Base-by-base conservation (phyloP, 2,113 vertebrate species). In the Alethe diademata region DNA sequence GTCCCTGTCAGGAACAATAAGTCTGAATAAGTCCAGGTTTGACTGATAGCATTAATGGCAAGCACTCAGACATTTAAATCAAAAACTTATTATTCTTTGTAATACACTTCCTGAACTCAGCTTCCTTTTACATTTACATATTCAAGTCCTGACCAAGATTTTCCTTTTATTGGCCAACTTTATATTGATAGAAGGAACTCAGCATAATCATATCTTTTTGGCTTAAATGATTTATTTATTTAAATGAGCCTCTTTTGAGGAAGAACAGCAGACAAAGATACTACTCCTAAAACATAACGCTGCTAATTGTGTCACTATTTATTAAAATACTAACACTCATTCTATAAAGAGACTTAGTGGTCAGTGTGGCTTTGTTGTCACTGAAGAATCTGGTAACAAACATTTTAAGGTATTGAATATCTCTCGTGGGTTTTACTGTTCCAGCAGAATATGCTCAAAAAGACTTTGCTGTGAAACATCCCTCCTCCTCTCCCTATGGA, bases 21-120 rank as follows among this genome's bases (percentile, higher is more conserved):
- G 24, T 57, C 50, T 66, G 66, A 85, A 87, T 91, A 93, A 96
- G 64, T 94, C 31, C 15, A 47, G 33, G 20, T 91, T 94, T 94
- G 83, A 96, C 38, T 93, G 88, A n/a, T 47, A 86, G 8, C n/a
- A 58, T 54, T 91, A 92, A 74, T 60, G 76, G 35, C 2, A 11
- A 86, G 14, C 22, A 71, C 38, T 95, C 42, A 83, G 78, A 43
- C 19, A 45, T 88, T 96, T 88, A 91, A 94, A 86, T 80, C 48
- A 89, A 94, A 90, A 8, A 3, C n/a, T 73, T 91, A 8, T 48
- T 95, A 67, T 64, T 84, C 38, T 76, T 92, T 76, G 19, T 69
- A 84, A n/a, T 35, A 36, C 9, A 13, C 20, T 85, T 91, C 51
- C 40, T 87, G 74, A 83, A 56, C 11, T 7, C 26, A 90, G 7